Base-by-base conservation (phyloP, 2,113 vertebrate genomes). In the Penelope pileata region DNA sequence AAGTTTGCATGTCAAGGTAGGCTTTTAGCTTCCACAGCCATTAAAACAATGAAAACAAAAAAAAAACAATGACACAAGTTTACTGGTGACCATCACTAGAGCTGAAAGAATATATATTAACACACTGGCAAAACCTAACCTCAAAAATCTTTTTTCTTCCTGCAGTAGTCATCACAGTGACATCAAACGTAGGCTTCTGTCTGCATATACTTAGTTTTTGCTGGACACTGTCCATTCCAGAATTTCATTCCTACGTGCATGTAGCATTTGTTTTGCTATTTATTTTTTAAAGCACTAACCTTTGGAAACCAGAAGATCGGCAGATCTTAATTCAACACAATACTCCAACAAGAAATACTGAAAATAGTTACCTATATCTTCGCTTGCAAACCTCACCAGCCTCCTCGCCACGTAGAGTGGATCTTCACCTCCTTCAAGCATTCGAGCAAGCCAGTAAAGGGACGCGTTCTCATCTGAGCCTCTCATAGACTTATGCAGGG, bases 381-480 rank as follows among this genome's bases (percentile, higher is more conserved):
- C 99, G 27, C 99, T 99, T 88, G 99, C 99, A 85, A 99, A 99
- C 75, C 99, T 98, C 91, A 99, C 98, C 68, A 99, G 97, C 64
- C 99, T 98, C 88, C 99, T 98, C 5, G 99, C 99, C 88, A 99
- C 99, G 13, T 99, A 99, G 29, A 99, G 97, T 0, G 99, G 99
- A 89, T 99, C 98, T 95, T 99, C 99, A 3, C 99, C 99, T 2
- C 99, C 99, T 96, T 99, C 99, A 36, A 99, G 99, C 99, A 99
- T 99, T 85, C 99, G 98, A 24, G 98, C 99, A 77, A 99, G 98
- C 99, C 99, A 99, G 97, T 99, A 99, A 75, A 99, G 98, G 53
- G 99, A 98, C 36, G 99, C 99, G 0, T 99, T 99, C 94, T 98
- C 98, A 81, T 99, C 98, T 0, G 99, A 99, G 91, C 99, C 99